Evolutionary conservation across 2,888 invertebrate genomes (phyloP).

Genomic region (Holacanthella duospinosa): DNA sequence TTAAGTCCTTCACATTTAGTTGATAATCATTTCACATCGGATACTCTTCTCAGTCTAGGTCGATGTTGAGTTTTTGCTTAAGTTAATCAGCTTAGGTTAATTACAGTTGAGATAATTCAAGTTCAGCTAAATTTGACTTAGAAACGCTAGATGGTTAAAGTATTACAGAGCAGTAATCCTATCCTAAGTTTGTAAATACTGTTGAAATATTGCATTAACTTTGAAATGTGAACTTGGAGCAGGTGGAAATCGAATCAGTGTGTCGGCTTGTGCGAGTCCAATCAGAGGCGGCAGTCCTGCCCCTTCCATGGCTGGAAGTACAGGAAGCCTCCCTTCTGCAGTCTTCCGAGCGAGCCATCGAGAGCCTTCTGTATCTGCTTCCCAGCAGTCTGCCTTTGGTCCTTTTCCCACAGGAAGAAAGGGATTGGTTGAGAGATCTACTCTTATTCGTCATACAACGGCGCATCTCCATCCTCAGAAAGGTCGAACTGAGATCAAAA

Average conservation of each 20-base stretch:
- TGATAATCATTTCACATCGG: no score
- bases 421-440: slow-evolving; percentile 78
- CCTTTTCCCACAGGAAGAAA: slow-evolving; percentile 60
- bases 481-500: slow-evolving; percentile 33
- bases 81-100: no score
- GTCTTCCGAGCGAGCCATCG: slow-evolving; percentile 25
- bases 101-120: no score
- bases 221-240: no score
- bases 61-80: no score
- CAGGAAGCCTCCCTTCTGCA: slow-evolving; percentile 36
- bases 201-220: no score
- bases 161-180: no score
- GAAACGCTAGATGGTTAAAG: no score
- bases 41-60: no score
- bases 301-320: slow-evolving; percentile 40
- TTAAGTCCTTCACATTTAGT: no score
- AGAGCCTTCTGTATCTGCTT: slow-evolving; percentile 39
- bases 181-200: no score
- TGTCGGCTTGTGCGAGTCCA: slow-evolving; percentile 41
- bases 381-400: slow-evolving; percentile 52
- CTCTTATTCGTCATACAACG: slow-evolving; percentile 71
- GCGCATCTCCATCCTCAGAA: slow-evolving; percentile 46
- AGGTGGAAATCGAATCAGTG: slow-evolving; percentile 31
- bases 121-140: no score
- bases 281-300: slow-evolving; percentile 44